Conservation (phyloP, 2,113 vertebrate genomes). For the Boleophthalmus pectinirostris region DNA sequence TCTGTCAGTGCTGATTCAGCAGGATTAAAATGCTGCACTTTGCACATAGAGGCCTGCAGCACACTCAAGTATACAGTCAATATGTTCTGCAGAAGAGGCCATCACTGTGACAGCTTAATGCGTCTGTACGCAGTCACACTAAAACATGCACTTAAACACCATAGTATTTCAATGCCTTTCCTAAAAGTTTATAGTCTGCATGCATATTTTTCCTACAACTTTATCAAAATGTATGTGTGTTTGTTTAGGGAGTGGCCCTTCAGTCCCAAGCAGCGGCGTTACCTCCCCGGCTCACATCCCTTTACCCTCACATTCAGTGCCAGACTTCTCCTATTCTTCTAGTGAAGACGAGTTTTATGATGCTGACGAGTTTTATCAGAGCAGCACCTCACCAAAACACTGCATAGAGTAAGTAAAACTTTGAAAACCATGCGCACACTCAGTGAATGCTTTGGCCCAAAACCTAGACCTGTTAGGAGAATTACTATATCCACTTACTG, state of each 20-base stretch:
- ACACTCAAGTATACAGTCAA: conserved; percentile 31
- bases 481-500: too few relatives aligned
- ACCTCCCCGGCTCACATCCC: conserved; percentile 93
- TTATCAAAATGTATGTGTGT: background rate
- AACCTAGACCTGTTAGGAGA: background rate
- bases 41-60: conserved; percentile 50
- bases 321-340: conserved; percentile 98
- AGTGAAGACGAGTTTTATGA: conserved; percentile 99
- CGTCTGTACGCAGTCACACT: conserved; percentile 3
- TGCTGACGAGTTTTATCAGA: conserved; percentile 96
- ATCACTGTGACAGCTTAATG: conserved; percentile 17
- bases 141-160: background rate
- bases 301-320: conserved; percentile 92
- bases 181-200: background rate
- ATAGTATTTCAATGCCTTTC: background rate
- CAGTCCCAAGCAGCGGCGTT: conserved; percentile 91
- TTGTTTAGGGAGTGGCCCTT: conserved; percentile 87
- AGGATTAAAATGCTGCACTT: conserved; percentile 51
- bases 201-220: background rate
- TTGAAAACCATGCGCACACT: background rate
- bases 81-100: conserved; percentile 51
- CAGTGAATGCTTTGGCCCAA: background rate
- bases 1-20: conserved; percentile 58
- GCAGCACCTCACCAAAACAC: conserved; percentile 90
- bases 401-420: conserved; percentile 83